Base-by-base conservation (phyloP, 2,888 invertebrate genomes). In the Diadromus collaris region DNA sequence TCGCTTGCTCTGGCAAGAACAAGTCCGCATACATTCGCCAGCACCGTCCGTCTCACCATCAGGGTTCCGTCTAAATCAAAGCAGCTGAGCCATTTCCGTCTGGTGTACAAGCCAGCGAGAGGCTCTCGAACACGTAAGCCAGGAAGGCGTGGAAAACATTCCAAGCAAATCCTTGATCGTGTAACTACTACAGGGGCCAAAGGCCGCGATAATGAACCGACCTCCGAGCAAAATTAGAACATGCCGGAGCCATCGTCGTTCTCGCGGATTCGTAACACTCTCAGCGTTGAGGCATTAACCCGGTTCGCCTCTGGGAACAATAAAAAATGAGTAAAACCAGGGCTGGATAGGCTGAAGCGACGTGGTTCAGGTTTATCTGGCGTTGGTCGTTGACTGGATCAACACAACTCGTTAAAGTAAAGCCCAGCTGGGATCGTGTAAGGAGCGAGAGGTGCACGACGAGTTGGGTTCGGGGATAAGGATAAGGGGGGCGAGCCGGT, bases 341-440 rank as follows among this genome's bases (percentile, higher is more conserved):
- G 24, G 48, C 32, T 27, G 24, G 48, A 16, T 56, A 9, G 44
- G 27, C 48, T 60, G 38, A 58, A 67, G 67, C 54, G 54, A 63
- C 60, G 32, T 41, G 67, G 69, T n/a, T 16, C 5, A 70, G 68
- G 51, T 64, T 74, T 51, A 46, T 65, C 48, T n/a, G 54, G 61
- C 48, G 63, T 41, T 54, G 51, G 51, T 51, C 54, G 67, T 58
- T 72, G 56, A 56, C 13, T 54, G 60, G 44, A 78, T 44, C 68
- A 16, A 67, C 58, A 67, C 54, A 68, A 78, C 78, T 68, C 56
- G 61, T 68, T 63, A 69, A 54, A 64, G 56, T 68, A 63, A 78
- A 63, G n/a, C 48, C 60, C 24, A 34, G n/a, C 27, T 19, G 32
- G 21, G 44, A 67, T 61, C 54, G 77, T 72, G 75, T 78, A 54